Conservation (phyloP, 37 sponge, comb jelly and placozoan genomes). For the Petrosia ficiformis region DNA sequence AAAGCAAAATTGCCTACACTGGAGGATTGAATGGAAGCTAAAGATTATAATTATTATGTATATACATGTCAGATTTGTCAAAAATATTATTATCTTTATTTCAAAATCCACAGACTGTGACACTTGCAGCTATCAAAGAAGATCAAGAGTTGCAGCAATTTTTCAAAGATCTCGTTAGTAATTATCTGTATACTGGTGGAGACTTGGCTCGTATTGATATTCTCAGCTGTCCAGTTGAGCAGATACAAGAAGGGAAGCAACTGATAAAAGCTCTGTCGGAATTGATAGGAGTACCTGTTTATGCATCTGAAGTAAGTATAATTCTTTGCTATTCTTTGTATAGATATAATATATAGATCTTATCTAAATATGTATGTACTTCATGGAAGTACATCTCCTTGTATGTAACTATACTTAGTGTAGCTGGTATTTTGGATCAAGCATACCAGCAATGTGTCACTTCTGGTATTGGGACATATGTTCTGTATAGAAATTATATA, state of each 20-base stretch:
- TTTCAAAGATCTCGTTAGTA: constrained; percentile 26
- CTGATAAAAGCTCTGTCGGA: constrained; percentile 33
- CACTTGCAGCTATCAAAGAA: constrained; percentile 26
- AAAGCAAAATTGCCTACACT: too few relatives aligned
- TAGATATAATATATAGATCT: too few relatives aligned
- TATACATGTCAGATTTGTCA: neutral
- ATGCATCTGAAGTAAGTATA: constrained; percentile 13
- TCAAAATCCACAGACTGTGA: constrained; percentile 37
- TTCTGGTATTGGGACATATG: too few relatives aligned
- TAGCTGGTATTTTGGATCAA: too few relatives aligned
- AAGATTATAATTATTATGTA: too few relatives aligned
- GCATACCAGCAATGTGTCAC: too few relatives aligned
- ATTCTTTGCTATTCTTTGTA: too few relatives aligned
- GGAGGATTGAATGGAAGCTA: too few relatives aligned
- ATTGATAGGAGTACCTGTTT: constrained; percentile 42
- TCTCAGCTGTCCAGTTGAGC: constrained; percentile 42
- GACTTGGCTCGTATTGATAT: constrained; percentile 56
- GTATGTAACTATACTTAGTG: too few relatives aligned
- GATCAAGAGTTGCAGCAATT: constrained; percentile 56
- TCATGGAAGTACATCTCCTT: too few relatives aligned
- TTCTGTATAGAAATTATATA: too few relatives aligned
- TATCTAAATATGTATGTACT: too few relatives aligned
- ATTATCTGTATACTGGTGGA: constrained; percentile 38
- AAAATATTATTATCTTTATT: neutral
- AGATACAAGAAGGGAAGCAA: constrained; percentile 14